Evolutionary conservation across 92 coral and sea anemone species (phyloP), one percentile per base, ranked within the genome.

Genomic region (Virgularia gustaviana): DNA sequence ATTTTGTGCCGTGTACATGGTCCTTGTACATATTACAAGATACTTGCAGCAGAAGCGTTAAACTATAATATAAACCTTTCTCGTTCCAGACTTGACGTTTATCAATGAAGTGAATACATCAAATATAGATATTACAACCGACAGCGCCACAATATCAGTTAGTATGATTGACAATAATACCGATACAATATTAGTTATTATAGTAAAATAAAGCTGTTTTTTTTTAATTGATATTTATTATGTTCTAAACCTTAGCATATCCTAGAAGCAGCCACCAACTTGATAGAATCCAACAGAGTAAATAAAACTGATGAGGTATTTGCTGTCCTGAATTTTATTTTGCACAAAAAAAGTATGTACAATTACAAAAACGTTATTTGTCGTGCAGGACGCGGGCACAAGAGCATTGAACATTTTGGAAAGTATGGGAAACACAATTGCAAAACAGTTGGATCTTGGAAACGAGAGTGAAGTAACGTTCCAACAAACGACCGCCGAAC

Each of bases 401-500:
- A 53, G 33, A 49, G 75, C 75, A 25, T 59, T 68, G 36, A 49
- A 49, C n/a, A 61, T 68, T 16, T 34, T 68, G 24, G 6, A 68
- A 49, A 47, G 33, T 68, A 58, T 68, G 47, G 75, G 75, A 15
- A 68, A 49, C 13, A 44, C 75, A 3, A 11, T 68, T 2, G 47
- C 75, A 6, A 35, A 35, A 18, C 75, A 68, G 36, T 38, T 68
- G 34, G 45, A 49, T 31, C 75, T 68, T 68, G 75, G 60, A 68
- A 49, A 68, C 3, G 13, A 68, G 2, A 68, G 60, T 20, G 13
- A 20, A 9, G 75, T 68, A 6, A 68, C 51, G 16, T 68, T 49
- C 24, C 44, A 68, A 33, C 24, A 49, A 68, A 54, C 34, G 39
- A 49, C 42, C 33, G 10, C 47, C 9, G 30, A 68, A 6, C 11